Conservation (phyloP, 2,113 vertebrate genomes). For the Cyphomyrus plagiostoma region DNA sequence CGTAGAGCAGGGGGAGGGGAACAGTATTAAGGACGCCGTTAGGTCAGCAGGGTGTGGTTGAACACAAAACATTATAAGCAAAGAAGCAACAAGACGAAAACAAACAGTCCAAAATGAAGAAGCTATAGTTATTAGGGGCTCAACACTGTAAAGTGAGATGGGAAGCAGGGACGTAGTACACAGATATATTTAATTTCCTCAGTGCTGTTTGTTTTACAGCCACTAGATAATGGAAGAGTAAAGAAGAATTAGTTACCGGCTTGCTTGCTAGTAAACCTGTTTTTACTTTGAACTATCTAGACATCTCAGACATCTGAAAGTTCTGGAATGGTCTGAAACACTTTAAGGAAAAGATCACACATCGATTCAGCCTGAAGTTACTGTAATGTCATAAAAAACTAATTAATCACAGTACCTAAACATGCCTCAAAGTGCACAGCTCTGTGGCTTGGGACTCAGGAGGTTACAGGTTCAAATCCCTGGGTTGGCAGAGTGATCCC, state of each 20-base stretch:
- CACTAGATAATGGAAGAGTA: not conserved
- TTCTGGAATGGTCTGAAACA: not conserved
- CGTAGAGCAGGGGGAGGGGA: not conserved
- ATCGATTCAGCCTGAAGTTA: not conserved
- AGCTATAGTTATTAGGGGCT: too few species aligned
- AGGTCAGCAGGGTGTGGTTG: not conserved
- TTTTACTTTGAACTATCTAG: not conserved
- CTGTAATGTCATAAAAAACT: not conserved
- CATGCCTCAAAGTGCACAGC: not conserved
- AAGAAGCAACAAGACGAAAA: not conserved
- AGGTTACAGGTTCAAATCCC: not conserved
- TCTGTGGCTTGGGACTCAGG: too few species aligned
- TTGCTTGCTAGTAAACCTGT: not conserved
- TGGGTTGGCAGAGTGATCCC: not conserved
- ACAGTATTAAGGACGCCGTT: not conserved
- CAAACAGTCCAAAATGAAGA: not conserved
- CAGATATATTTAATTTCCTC: not conserved
- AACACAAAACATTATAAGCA: not conserved
- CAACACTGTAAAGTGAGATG: not conserved
- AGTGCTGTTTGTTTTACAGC: not conserved
- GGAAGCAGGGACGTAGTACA: not conserved
- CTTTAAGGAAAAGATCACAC: not conserved
- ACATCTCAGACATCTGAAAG: not conserved
- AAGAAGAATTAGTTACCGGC: not conserved
- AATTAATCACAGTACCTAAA: not conserved